phyloP scores from a whole-genome alignment of 2,888 invertebrate species.

The Uropetala carovei region DNA sequence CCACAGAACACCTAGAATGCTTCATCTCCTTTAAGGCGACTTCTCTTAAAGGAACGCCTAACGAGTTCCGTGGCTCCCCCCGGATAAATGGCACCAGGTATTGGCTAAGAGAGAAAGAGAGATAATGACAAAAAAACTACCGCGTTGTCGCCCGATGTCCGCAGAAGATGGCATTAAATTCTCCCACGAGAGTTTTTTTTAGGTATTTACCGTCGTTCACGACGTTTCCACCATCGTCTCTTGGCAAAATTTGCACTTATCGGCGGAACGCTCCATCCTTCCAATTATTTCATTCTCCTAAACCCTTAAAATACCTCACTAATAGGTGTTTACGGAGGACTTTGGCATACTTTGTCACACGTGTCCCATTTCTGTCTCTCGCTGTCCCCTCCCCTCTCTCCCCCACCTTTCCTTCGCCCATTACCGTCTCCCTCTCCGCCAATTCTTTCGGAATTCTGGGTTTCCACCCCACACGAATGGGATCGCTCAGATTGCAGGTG shows the following conservation, averaged over 20 bases:
- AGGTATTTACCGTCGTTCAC: neutral
- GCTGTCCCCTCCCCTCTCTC: neutral
- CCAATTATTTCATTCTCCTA: neutral
- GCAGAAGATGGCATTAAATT: neutral
- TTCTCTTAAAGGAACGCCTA: neutral
- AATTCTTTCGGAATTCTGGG: neutral
- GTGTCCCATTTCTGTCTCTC: neutral
- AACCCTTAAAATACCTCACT: neutral
- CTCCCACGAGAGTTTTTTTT: neutral
- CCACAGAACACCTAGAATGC: neutral
- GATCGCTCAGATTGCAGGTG: neutral
- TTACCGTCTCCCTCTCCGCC: neutral
- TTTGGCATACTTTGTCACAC: no score
- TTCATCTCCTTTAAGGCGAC: neutral
- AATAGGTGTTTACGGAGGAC: neutral
- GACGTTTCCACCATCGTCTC: neutral
- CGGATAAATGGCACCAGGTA: neutral
- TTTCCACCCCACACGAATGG: neutral
- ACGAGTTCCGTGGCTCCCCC: neutral
- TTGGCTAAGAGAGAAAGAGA: neutral
- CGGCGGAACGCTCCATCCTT: neutral
- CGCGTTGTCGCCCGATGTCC: neutral
- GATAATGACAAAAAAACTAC: neutral
- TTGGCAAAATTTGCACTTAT: neutral
- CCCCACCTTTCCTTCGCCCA: neutral